Base-by-base conservation (phyloP, 2,888 invertebrate genomes). In the Erannis defoliaria region DNA sequence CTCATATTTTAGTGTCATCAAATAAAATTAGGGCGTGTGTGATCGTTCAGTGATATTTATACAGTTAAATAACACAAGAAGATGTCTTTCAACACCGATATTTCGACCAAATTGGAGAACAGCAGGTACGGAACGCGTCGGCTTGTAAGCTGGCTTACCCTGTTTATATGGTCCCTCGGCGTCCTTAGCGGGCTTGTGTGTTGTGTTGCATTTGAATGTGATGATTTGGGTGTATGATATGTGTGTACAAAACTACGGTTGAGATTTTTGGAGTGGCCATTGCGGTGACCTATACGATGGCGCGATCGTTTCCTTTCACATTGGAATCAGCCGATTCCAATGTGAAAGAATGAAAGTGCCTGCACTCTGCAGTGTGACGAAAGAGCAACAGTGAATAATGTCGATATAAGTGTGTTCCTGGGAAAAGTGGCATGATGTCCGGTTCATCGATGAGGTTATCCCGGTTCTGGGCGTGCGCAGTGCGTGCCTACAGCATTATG, bases 11-110 rank as follows among this genome's bases (percentile, higher is more conserved):
- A 86, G 90, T 87, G 86, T 82, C 79, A 83, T 80, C 76, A 79
- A 78, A 80, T 81, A 81, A 82, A 83, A 81, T 78, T 77, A 75
- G 78, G 79, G 78, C 85, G 88, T 89, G 89, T 89, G 90, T 90
- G 90, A 68, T 66, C 55, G 68, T 90, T 91, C 88, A 90, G 92
- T 93, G 92, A 88, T 90, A 91, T 90, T 90, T 89, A 88, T 75
- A 78, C 71, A 66, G 78, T 80, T 89, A 90, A 90, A 91, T 90
- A 90, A 84, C 89, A 89, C 90, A 72, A 84, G 89, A 90, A 89
- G 81, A 92, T 92, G 92, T 86, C 92, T 86, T 92, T 90, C 88
- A 90, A 92, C 84, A 91, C 90, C 66, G 92, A 93, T 68, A 87
- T 93, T 74, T 92, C 93, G 54, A 84, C 86, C 51, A 93, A 88